phyloP scores from a whole-genome alignment of 2,113 vertebrate species.

The Sapajus apella region DNA sequence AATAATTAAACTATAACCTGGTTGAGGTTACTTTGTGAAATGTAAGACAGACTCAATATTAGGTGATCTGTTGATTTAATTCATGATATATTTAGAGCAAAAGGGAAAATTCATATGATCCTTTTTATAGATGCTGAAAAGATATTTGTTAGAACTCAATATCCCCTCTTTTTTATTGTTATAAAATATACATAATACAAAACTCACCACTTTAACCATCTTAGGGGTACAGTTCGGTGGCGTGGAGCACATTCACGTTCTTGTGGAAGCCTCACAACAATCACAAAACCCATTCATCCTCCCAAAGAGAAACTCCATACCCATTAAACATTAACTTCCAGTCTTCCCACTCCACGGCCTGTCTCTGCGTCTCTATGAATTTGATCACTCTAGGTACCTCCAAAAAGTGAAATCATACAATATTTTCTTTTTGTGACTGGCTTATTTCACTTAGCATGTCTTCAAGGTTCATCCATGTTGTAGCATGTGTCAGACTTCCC shows the following conservation, averaged over 20 bases:
- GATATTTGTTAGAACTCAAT: not conserved
- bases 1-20: not conserved
- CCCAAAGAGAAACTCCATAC: not conserved
- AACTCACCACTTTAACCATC: not conserved
- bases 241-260: not conserved
- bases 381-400: not conserved
- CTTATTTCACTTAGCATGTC: not conserved
- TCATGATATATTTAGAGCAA: not conserved
- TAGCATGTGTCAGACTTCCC: not conserved
- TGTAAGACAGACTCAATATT: not conserved
- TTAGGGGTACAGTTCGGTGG: not conserved
- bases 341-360: no score
- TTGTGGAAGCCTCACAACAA: no score
- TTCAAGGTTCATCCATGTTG: not conserved
- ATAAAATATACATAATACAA: not conserved
- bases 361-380: not conserved
- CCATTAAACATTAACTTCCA: not conserved
- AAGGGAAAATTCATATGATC: not conserved
- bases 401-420: not conserved
- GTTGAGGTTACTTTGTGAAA: not conserved
- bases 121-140: not conserved
- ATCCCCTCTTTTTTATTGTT: not conserved
- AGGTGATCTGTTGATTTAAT: not conserved
- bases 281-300: not conserved
- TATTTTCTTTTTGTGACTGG: not conserved